phyloP scores from a whole-genome alignment of 2,113 vertebrate genomes.

The Corydoras maculifer region DNA sequence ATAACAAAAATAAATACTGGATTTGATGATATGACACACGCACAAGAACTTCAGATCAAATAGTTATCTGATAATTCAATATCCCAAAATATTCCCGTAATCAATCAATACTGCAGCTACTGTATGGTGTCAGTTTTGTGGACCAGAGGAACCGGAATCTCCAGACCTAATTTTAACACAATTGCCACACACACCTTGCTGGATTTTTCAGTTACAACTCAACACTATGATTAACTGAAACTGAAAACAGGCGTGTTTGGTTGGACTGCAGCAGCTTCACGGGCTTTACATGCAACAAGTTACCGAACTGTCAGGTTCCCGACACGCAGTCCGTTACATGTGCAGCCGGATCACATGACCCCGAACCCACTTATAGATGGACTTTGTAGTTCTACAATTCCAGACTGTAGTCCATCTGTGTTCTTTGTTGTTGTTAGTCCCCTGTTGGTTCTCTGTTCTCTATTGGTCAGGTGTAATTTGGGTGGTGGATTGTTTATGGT shows the following conservation, averaged over 20 bases:
- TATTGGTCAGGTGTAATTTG: too few relatives aligned
- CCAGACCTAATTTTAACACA: conserved; percentile 1
- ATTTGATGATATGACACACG: background rate
- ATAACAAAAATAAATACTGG: too few relatives aligned
- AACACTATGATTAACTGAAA: background rate
- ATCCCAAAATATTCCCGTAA: background rate
- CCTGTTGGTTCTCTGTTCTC: too few relatives aligned
- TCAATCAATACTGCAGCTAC: background rate
- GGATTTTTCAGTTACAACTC: background rate
- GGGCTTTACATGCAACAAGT: background rate
- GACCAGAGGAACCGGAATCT: background rate
- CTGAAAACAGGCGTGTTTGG: background rate
- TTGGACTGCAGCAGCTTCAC: background rate
- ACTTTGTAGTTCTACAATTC: too few relatives aligned
- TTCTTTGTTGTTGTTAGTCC: too few relatives aligned
- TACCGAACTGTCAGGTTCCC: background rate
- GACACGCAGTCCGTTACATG: too few relatives aligned
- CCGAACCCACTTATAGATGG: too few relatives aligned
- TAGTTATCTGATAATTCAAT: background rate
- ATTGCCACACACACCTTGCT: background rate
- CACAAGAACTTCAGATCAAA: background rate
- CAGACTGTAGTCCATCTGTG: too few relatives aligned
- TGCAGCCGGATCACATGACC: too few relatives aligned
- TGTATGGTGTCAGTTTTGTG: background rate
- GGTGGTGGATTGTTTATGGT: too few relatives aligned